Evolutionary conservation across 1,140 invertebrate species (phyloP), one percentile per base, ranked within the genome.

Genomic region (Apis laboriosa): DNA sequence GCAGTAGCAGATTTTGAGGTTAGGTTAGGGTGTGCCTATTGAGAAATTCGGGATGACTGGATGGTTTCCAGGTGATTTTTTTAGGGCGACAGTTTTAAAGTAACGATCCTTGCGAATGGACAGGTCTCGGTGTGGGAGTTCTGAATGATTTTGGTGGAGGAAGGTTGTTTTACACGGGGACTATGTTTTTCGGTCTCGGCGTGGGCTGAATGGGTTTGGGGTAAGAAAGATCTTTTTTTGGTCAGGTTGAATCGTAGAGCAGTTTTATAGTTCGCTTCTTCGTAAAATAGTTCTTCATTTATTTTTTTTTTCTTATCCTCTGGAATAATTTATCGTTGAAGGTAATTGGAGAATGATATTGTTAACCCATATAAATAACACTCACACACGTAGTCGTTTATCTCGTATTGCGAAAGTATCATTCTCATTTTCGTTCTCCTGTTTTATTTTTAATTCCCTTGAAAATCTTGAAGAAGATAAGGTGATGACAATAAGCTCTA

Each of bases 1-100:
- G 68, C 80, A 72, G 80, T 81, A 81, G 80, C 80, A 5, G n/a
- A 7, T 21, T 15, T 55, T 24, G n/a, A 24, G 51, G 49, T 21
- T 43, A 51, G 3, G 9, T 51, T 56, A 34, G 24, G 24, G 55
- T 9, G 0, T 34, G n/a, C 5, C 19, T 4, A 28, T n/a, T 9
- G 34, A 58, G 73, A 68, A 81, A 81, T 53, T 34, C 28, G 24
- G 53, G 78, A 64, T 67, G 21, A 21, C 21, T 21, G 15, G 28
- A 15, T 61, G 19, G 24, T 55, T 56, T 19, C 9, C 28, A 9
- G 9, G 21, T 4, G 49, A 77, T 66, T 56, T 67, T 43, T 11
- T 5, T 2, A 2, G 12, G n/a, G 34, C 43, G n/a, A 28, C 17
- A 43, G 12, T 19, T n/a, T 51, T 0, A 55, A 53, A 73, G 43